A percentile compares a stretch with the other conserved stretches of the same genome.
phyloP scores from a whole-genome alignment of 1,140 invertebrate genomes.

The Ganaspis sp. region DNA sequence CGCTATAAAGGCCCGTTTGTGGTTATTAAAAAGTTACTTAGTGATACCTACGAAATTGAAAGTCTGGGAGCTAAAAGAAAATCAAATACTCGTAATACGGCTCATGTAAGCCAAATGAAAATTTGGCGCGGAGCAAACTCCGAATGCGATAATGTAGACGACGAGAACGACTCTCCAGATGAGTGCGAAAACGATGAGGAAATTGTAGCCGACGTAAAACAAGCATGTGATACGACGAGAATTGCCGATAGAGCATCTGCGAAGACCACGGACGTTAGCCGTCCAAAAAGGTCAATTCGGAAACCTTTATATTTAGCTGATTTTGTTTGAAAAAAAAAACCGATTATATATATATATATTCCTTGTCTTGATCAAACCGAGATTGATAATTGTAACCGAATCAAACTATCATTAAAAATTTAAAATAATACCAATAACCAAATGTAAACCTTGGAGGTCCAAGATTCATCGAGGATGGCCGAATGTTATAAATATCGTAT shows the following conservation, averaged over 20 bases:
- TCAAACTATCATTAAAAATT: no score
- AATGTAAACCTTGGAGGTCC: no score
- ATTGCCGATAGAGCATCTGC: not conserved
- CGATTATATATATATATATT: no score
- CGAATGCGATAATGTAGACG: not conserved
- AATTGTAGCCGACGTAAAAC: not conserved
- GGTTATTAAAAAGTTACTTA: not conserved
- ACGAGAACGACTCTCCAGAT: not conserved
- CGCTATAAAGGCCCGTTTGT: not conserved
- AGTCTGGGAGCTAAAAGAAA: not conserved
- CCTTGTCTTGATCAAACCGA: no score
- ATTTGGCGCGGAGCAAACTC: slow-evolving; percentile 21
- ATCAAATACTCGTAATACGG: slow-evolving; percentile 7
- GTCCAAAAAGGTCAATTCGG: not conserved
- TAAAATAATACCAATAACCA: no score
- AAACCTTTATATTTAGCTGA: not conserved
- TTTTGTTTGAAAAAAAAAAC: not conserved
- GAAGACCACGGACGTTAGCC: not conserved
- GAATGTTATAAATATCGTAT: no score
- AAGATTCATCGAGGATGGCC: no score
- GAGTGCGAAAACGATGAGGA: not conserved
- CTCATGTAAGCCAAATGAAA: slow-evolving; percentile 32
- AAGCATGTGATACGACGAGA: no score
- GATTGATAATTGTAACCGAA: no score
- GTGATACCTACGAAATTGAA: slow-evolving; percentile 35